A percentile compares a stretch with the other conserved stretches of the same genome.
Evolutionary conservation across 2,113 vertebrate genomes (phyloP).

Genomic region (Thunnus thynnus): DNA sequence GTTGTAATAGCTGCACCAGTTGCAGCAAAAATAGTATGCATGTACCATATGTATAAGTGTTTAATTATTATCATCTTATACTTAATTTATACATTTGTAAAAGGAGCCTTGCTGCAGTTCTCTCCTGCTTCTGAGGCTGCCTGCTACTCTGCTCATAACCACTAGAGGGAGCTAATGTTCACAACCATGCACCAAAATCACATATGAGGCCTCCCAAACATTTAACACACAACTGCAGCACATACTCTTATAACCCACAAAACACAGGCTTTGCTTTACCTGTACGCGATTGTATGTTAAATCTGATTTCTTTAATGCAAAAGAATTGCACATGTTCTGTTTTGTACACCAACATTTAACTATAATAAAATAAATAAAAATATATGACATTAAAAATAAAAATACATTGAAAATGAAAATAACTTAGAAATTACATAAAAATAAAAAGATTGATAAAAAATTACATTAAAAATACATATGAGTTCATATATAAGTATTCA

Average conservation of each 20-base stretch:
- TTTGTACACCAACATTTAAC: too few species aligned
- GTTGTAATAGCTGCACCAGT: background rate
- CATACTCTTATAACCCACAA: background rate
- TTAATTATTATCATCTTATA: background rate
- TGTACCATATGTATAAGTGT: too few species aligned
- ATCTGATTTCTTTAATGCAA: too few species aligned
- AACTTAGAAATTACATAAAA: too few species aligned
- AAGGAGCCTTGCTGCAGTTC: background rate
- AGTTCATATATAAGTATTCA: too few species aligned
- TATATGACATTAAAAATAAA: too few species aligned
- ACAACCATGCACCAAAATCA: background rate
- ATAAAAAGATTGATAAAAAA: too few species aligned
- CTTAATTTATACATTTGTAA: background rate
- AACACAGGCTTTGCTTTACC: background rate
- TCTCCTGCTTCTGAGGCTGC: background rate
- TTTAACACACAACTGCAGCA: background rate
- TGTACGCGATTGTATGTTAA: background rate
- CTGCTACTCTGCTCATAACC: constrained; percentile 21
- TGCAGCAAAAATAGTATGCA: too few species aligned
- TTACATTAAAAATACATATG: too few species aligned
- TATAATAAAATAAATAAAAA: too few species aligned
- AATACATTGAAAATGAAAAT: too few species aligned
- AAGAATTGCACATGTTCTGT: too few species aligned
- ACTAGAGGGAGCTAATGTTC: constrained; percentile 38
- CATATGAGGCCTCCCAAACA: background rate